Percentiles rank a stretch among this genome's conserved stretches.
Evolutionary conservation across 2,888 invertebrate genomes (phyloP).

Genomic region (Pandemis heparana): DNA sequence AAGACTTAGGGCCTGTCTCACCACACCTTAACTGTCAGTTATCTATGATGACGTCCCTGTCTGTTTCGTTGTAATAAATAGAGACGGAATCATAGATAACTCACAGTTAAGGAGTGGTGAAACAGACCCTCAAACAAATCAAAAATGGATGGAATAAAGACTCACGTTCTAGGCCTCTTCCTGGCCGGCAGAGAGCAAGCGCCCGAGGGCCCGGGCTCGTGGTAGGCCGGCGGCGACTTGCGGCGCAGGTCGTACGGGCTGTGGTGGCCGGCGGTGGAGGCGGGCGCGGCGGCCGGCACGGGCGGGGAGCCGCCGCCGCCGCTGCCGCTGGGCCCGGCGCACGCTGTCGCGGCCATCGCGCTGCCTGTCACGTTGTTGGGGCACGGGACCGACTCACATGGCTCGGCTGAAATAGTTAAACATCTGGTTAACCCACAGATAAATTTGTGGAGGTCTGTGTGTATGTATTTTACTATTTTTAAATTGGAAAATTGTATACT

Average conservation of each 20-base stretch:
- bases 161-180: conserved; percentile 91
- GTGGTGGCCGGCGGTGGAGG: conserved; percentile 91
- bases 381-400: conserved; percentile 92
- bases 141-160: conserved; percentile 40
- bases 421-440: conserved; percentile 7
- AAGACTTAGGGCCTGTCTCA: too few species aligned
- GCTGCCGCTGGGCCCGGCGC: conserved; percentile 82
- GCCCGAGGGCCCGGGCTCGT: conserved; percentile 88
- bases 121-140: too few species aligned
- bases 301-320: conserved; percentile 83
- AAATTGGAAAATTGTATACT: too few species aligned
- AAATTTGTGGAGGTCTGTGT: too few species aligned
- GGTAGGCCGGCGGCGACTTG: conserved; percentile 91
- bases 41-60: too few species aligned
- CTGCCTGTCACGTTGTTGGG: conserved; percentile 87
- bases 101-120: too few species aligned
- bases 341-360: conserved; percentile 81
- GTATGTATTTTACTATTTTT: too few species aligned
- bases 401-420: conserved; percentile 85
- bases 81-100: too few species aligned
- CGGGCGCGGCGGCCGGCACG: conserved; percentile 85
- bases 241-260: conserved; percentile 96
- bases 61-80: too few species aligned
- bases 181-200: conserved; percentile 92
- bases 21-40: too few species aligned